Evolutionary conservation across 1,140 invertebrate genomes (phyloP).

Genomic region (Plodia interpunctella): DNA sequence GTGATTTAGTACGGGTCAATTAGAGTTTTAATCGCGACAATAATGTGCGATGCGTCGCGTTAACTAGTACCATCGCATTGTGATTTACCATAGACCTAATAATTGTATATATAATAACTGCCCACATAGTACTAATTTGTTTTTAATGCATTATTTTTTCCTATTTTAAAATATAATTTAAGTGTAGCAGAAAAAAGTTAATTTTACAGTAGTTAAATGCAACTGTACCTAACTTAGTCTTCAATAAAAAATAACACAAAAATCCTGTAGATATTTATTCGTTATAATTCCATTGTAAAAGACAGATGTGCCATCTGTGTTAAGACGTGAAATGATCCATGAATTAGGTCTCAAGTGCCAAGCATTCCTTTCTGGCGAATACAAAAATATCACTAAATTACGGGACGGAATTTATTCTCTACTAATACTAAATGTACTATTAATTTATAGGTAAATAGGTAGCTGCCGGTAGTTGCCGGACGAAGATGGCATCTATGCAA

Average conservation of each 20-base stretch:
- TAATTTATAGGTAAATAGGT: too few species aligned
- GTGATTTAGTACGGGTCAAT: constrained; percentile 73
- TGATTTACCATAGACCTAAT: constrained; percentile 35
- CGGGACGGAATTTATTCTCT: too few species aligned
- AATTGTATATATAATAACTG: constrained; percentile 9
- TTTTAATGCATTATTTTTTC: too few species aligned
- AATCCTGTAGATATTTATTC: not conserved
- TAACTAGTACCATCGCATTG: constrained; percentile 51
- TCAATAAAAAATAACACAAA: not conserved
- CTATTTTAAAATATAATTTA: too few species aligned
- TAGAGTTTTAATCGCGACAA: constrained; percentile 73
- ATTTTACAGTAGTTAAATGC: too few species aligned
- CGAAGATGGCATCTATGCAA: too few species aligned
- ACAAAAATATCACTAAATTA: not conserved
- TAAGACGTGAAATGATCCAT: not conserved
- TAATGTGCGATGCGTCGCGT: constrained; percentile 59
- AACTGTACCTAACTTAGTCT: not conserved
- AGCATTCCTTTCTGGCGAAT: not conserved
- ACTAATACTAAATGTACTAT: too few species aligned
- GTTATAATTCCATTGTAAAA: constrained; percentile 1
- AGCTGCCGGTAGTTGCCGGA: too few species aligned
- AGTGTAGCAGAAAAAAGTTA: too few species aligned
- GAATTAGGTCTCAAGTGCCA: constrained; percentile 3
- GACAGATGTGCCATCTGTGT: constrained; percentile 8
- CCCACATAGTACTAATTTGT: not conserved